Evolutionary conservation across 2,797 vertebrate genomes (phyloP).

Genomic region (Agapornis canus): DNA sequence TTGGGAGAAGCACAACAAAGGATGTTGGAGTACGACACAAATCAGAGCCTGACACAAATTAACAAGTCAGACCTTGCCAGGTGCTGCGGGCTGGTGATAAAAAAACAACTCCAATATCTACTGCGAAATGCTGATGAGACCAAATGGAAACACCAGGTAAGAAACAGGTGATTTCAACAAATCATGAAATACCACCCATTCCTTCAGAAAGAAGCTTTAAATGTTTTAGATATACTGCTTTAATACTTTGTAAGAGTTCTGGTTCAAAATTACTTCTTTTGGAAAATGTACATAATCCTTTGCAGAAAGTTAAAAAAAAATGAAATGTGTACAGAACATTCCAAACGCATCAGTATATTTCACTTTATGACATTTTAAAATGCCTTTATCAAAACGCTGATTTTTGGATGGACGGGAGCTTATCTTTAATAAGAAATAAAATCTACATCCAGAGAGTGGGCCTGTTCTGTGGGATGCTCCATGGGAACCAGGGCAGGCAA

Average conservation of each 20-base stretch:
- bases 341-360: background rate
- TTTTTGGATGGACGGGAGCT: background rate
- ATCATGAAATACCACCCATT: background rate
- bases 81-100: rapidly evolving
- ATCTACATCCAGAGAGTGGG: background rate
- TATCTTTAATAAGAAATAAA: background rate
- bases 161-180: background rate
- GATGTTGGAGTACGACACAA: background rate
- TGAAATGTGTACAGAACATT: background rate
- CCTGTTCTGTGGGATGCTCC: background rate
- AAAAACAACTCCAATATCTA: background rate
- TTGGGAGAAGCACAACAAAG: background rate
- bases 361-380: background rate
- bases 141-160: background rate
- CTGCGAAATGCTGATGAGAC: background rate
- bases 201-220: background rate
- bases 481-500: background rate
- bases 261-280: background rate
- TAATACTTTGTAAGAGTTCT: background rate
- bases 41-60: background rate
- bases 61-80: background rate
- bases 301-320: background rate
- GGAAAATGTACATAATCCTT: background rate
- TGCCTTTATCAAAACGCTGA: background rate
- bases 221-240: background rate